Evolutionary conservation across 2,797 vertebrate species (phyloP).

Genomic region (Xerus rutilus): DNA sequence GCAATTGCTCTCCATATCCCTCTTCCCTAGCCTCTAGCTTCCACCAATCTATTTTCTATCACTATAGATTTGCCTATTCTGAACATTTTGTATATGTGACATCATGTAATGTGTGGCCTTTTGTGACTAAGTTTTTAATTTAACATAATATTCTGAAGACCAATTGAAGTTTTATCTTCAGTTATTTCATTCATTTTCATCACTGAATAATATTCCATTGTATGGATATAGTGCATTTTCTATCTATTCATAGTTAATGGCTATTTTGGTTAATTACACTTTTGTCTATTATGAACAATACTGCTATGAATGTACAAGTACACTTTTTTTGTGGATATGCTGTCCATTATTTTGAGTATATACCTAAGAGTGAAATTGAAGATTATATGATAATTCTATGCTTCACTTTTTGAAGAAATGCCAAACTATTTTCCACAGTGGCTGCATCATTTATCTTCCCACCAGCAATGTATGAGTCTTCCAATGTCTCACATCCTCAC

Average conservation of each 20-base stretch:
- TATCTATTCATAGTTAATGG: not conserved
- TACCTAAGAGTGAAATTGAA: not conserved
- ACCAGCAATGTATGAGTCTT: not conserved
- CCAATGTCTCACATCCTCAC: not conserved
- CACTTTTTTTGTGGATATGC: not conserved
- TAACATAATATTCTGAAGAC: not conserved
- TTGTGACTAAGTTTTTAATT: not conserved
- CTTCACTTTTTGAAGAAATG: not conserved
- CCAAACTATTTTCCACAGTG: not conserved
- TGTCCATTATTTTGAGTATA: not conserved
- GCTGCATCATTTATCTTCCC: not conserved
- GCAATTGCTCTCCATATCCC: not conserved
- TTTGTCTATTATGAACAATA: not conserved
- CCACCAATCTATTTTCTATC: not conserved
- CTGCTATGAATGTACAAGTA: not conserved
- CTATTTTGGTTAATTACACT: not conserved
- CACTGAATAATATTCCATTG: not conserved
- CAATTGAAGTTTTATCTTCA: not conserved
- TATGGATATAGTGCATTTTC: not conserved
- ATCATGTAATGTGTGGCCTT: not conserved
- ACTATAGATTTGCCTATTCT: not conserved
- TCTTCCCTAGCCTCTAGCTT: not conserved
- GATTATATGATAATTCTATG: not conserved
- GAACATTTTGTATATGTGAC: not conserved
- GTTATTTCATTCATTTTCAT: not conserved